Percentiles rank a stretch among this genome's conserved stretches.
Conservation (phyloP, 1,140 invertebrate species). For the Metaphire vulgaris region DNA sequence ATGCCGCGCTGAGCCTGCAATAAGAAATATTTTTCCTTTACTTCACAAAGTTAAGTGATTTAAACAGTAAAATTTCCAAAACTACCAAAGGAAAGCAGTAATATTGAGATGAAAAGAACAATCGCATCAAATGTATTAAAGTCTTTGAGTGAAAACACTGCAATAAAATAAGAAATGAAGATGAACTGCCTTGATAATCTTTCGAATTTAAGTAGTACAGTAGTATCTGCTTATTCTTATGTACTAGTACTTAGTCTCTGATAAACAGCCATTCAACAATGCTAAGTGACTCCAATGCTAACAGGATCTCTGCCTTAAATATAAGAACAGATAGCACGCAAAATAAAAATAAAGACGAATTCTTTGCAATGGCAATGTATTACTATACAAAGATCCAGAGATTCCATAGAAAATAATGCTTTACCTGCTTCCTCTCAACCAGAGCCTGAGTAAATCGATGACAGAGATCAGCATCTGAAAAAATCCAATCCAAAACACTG, state of each 20-base stretch:
- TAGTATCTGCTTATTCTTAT: no score
- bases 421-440: conserved; percentile 62
- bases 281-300: no score
- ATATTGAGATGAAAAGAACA: not conserved
- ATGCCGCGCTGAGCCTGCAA: conserved; percentile 73
- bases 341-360: no score
- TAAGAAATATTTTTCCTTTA: conserved; percentile 14
- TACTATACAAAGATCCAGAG: no score
- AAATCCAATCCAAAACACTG: no score
- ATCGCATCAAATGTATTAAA: not conserved
- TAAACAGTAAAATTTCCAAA: not conserved
- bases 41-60: not conserved
- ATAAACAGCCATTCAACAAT: no score
- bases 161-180: conserved; percentile 13
- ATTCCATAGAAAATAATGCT: no score
- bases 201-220: no score
- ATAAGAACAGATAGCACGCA: no score
- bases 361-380: no score
- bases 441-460: conserved; percentile 72
- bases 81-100: not conserved
- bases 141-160: not conserved
- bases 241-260: no score
- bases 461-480: conserved; percentile 77
- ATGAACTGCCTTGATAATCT: not conserved
- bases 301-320: no score